Percentiles rank a stretch among this genome's conserved stretches.
Conservation (phyloP, 2,113 vertebrate genomes). For the Cyrtonyx montezumae region DNA sequence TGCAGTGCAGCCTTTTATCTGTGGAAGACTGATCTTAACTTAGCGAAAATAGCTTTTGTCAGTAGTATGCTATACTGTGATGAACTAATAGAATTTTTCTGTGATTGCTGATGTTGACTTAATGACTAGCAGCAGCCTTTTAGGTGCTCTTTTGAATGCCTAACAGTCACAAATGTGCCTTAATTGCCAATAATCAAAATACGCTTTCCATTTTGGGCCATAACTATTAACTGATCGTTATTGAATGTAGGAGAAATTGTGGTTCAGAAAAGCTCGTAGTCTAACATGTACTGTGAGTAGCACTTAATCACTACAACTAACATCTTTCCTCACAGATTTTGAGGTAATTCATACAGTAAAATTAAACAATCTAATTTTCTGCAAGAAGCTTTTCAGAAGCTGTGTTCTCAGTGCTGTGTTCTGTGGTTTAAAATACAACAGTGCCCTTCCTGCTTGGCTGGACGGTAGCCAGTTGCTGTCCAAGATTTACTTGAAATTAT, state of each 20-base stretch:
- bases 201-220: not conserved
- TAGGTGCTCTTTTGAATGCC: not conserved
- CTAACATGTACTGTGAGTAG: not conserved
- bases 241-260: not conserved
- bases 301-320: not conserved
- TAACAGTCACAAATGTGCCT: not conserved
- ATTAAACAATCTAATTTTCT: not conserved
- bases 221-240: not conserved
- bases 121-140: not conserved
- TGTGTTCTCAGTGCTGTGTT: constrained; percentile 4
- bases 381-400: not conserved
- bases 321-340: not conserved
- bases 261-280: not conserved
- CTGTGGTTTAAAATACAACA: not conserved
- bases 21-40: not conserved
- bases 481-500: not conserved
- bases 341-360: not conserved
- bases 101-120: not conserved
- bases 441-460: not conserved
- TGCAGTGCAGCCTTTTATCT: not conserved
- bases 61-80: rapidly evolving
- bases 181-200: not conserved
- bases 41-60: not conserved
- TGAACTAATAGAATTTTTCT: not conserved
- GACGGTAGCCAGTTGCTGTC: not conserved